phyloP scores from a whole-genome alignment of 2,113 vertebrate species.

The Elephas maximus region DNA sequence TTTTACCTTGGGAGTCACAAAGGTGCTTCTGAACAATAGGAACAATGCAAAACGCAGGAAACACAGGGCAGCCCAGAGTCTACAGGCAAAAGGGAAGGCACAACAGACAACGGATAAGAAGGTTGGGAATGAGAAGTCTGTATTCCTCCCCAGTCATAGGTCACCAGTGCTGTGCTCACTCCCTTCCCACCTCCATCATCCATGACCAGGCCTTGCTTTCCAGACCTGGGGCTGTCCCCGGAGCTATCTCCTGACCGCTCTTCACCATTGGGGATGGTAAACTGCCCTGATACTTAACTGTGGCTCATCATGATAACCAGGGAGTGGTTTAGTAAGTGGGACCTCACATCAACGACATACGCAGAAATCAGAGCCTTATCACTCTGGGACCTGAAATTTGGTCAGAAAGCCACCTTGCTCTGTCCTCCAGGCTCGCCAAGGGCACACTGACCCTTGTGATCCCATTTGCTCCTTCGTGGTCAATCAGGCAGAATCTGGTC shows the following conservation, averaged over 20 bases:
- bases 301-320: background rate
- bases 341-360: background rate
- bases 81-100: background rate
- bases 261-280: background rate
- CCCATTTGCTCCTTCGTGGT: background rate
- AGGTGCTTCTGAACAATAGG: background rate
- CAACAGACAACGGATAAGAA: background rate
- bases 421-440: background rate
- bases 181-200: too few species aligned
- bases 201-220: background rate
- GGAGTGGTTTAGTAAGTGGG: fast-evolving
- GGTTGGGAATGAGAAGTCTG: background rate
- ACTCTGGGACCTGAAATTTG: background rate
- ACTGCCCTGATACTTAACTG: background rate
- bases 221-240: background rate
- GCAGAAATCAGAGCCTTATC: background rate
- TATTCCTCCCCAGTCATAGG: fast-evolving
- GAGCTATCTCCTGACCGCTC: background rate
- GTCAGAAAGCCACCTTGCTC: background rate
- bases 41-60: background rate
- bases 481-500: background rate
- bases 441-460: background rate
- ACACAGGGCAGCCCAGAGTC: background rate
- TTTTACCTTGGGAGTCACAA: background rate
- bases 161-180: background rate